These are phyloP conservation scores for Notechis scutatus DNA, from an alignment of 2,113 vertebrate species.

Conservation along the genomic window DNA sequence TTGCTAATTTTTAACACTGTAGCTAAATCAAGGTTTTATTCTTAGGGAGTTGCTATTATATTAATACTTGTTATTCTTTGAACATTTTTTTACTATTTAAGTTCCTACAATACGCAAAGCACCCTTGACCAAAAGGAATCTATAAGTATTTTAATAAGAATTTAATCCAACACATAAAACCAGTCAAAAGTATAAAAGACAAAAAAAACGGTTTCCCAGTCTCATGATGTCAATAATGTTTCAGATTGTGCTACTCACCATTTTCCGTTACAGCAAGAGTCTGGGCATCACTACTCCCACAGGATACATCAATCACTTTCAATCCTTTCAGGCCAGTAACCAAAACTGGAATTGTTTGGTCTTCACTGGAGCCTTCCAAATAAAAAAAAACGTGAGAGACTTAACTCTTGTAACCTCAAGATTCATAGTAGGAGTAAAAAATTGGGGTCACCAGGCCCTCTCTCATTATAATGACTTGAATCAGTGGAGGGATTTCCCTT, in stretches of 20 bases:
- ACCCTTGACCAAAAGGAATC: neutral
- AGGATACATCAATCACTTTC: slow-evolving; percentile 92
- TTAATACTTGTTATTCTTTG: neutral
- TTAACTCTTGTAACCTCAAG: neutral
- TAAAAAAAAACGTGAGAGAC: neutral
- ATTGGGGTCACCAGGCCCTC: neutral
- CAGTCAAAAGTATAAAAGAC: neutral
- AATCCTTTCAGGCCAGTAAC: slow-evolving; percentile 92
- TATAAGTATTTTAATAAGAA: neutral
- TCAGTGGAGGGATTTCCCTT: neutral
- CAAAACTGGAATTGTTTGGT: slow-evolving; percentile 93
- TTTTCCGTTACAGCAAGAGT: slow-evolving; percentile 96
- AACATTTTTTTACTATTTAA: neutral
- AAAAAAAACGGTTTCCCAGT: neutral
- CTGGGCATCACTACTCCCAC: slow-evolving; percentile 95
- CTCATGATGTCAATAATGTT: neutral
- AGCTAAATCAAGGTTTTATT: neutral
- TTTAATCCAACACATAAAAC: neutral
- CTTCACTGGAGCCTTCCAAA: slow-evolving; percentile 90
- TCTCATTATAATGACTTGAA: neutral
- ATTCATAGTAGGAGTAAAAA: neutral
- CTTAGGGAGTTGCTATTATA: neutral
- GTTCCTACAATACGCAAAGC: neutral
- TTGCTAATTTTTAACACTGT: neutral
- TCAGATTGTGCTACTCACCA: slow-evolving; percentile 67